Conservation (phyloP, 2,888 invertebrate genomes). For the Aquatica leii region DNA sequence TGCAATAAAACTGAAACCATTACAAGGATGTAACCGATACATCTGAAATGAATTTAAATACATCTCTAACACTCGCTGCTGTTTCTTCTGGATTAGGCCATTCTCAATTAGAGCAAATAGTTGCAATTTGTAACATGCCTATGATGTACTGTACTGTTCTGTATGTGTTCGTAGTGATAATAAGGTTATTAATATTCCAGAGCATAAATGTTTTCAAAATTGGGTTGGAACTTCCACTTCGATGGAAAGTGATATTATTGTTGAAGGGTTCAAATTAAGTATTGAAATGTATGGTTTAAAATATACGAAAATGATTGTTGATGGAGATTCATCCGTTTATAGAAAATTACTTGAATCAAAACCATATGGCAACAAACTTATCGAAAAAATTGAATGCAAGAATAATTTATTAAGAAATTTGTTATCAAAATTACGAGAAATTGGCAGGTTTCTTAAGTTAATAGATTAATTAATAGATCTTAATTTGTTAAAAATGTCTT, state of each 20-base stretch:
- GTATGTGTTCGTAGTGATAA: background rate
- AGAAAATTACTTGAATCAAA: background rate
- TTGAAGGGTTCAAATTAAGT: background rate
- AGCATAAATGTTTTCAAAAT: no score
- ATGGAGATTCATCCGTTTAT: background rate
- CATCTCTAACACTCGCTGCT: no score
- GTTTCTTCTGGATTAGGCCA: background rate
- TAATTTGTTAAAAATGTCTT: background rate
- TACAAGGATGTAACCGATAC: no score
- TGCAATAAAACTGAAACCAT: no score
- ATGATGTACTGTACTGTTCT: background rate
- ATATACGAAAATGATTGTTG: no score
- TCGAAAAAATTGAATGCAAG: background rate
- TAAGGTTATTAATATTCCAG: no score
- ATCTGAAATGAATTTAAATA: no score
- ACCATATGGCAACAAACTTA: background rate
- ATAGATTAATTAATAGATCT: no score
- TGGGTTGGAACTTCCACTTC: no score
- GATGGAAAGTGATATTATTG: no score
- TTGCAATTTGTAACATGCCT: background rate
- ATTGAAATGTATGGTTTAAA: background rate
- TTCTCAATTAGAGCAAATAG: background rate
- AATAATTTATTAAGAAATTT: constrained; percentile 9
- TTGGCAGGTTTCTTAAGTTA: background rate
- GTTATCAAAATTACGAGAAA: background rate